Percentiles rank a stretch among this genome's conserved stretches.
phyloP scores from a whole-genome alignment of 2,888 invertebrate genomes.

The Osmoderma eremita region DNA sequence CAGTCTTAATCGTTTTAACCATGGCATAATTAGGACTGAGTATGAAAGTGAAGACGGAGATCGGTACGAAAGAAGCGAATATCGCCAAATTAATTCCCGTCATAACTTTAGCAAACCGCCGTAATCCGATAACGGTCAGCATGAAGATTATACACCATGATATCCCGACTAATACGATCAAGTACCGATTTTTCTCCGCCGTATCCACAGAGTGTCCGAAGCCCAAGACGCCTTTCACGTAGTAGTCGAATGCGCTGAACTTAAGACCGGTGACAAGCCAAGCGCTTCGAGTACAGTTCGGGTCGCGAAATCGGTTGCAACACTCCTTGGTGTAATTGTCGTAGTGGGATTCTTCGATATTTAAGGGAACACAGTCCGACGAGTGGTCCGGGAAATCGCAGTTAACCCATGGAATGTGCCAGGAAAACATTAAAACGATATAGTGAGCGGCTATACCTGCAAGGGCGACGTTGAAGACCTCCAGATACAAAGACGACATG shows the following conservation, averaged over 20 bases:
- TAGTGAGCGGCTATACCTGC: constrained; percentile 29
- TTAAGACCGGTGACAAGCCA: neutral
- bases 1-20: neutral
- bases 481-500: constrained; percentile 2
- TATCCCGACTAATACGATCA: neutral
- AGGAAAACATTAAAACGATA: constrained; percentile 8
- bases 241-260: constrained; percentile 37
- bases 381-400: constrained; percentile 27
- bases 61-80: constrained; percentile 24
- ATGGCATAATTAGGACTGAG: constrained; percentile 33
- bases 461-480: constrained; percentile 26
- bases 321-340: neutral
- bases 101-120: constrained; percentile 24
- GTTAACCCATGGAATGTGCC: constrained; percentile 21
- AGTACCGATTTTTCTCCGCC: neutral
- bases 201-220: too few relatives aligned
- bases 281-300: constrained; percentile 1
- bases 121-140: constrained; percentile 28
- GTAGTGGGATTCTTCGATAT: neutral
- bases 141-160: constrained; percentile 32
- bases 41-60: constrained; percentile 23
- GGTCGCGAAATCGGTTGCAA: constrained; percentile 3
- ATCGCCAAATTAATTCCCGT: constrained; percentile 28
- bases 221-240: constrained; percentile 21
- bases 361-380: constrained; percentile 4